Conservation (phyloP, 53 echinoderm and acorn worm genomes). For the Holothuria leucospilota region DNA sequence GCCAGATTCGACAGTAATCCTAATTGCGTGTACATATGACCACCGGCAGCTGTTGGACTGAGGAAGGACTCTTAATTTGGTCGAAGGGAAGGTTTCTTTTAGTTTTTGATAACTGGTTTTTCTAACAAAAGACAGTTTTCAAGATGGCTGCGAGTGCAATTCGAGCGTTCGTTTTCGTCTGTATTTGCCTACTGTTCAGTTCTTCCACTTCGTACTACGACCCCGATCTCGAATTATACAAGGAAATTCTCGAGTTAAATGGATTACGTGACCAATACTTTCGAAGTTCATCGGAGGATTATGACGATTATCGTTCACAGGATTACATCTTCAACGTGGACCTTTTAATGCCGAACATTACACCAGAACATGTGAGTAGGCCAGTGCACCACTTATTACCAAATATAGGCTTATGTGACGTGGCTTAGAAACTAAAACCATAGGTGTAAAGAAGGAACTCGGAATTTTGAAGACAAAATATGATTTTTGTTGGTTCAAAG, state of each 20-base stretch:
- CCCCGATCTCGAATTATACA: conserved; percentile 21
- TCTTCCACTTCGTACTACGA: conserved; percentile 19
- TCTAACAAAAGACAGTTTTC: background rate
- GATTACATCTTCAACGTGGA: conserved; percentile 62
- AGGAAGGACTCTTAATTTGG: no score
- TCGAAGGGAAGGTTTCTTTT: no score
- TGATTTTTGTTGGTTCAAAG: no score
- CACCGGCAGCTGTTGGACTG: no score
- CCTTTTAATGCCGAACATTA: conserved; percentile 74
- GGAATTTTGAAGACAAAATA: no score
- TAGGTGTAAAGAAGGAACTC: no score
- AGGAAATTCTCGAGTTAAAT: conserved; percentile 31
- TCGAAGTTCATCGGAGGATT: conserved; percentile 8
- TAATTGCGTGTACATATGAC: no score
- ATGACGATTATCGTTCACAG: background rate
- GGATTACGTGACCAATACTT: conserved; percentile 20
- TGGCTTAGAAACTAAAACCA: no score
- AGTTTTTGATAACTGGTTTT: no score
- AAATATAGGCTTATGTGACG: no score
- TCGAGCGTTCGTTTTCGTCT: conserved; percentile 1
- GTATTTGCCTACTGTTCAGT: background rate
- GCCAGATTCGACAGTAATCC: no score
- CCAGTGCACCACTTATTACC: background rate
- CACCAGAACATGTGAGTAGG: conserved; percentile 59
- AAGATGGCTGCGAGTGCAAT: conserved; percentile 24